These are phyloP conservation scores for Glossophaga mutica DNA, from an alignment of 2,797 vertebrate genomes.

Conservation along the genomic window DNA sequence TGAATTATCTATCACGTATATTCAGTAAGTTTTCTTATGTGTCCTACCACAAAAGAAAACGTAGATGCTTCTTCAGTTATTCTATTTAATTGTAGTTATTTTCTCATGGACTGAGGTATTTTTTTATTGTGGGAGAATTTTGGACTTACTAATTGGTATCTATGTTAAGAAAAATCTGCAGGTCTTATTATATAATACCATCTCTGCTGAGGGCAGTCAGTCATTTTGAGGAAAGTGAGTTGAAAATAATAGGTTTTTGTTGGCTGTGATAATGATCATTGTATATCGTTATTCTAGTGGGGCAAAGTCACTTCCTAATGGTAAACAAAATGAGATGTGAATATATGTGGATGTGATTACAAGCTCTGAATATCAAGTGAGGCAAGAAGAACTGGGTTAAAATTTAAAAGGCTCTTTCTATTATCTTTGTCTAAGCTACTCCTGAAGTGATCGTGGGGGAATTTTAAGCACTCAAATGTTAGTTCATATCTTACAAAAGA, in stretches of 20 bases:
- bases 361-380: conserved; percentile 69
- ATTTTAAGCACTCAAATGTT: background rate
- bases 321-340: conserved; percentile 53
- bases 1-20: background rate
- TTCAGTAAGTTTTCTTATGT: background rate
- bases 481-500: background rate
- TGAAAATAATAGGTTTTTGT: conserved; percentile 58
- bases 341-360: background rate
- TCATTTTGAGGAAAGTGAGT: conserved; percentile 51
- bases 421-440: conserved; percentile 28
- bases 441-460: background rate
- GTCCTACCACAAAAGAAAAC: conserved; percentile 7
- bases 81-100: conserved; percentile 24
- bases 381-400: conserved; percentile 15
- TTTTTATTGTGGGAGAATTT: conserved; percentile 5
- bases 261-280: conserved; percentile 48
- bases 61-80: conserved; percentile 34
- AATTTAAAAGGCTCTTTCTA: conserved; percentile 31
- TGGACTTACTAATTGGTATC: conserved; percentile 48
- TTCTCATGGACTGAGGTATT: background rate
- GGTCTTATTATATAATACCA: conserved; percentile 36
- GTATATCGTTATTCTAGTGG: background rate
- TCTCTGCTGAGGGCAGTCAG: conserved; percentile 8
- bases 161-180: conserved; percentile 43
- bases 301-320: conserved; percentile 21